A percentile compares a stretch with the other conserved stretches of the same genome.
These are phyloP conservation scores for Semaprochilodus insignis DNA, from an alignment of 2,797 vertebrate genomes.

Conservation along the genomic window DNA sequence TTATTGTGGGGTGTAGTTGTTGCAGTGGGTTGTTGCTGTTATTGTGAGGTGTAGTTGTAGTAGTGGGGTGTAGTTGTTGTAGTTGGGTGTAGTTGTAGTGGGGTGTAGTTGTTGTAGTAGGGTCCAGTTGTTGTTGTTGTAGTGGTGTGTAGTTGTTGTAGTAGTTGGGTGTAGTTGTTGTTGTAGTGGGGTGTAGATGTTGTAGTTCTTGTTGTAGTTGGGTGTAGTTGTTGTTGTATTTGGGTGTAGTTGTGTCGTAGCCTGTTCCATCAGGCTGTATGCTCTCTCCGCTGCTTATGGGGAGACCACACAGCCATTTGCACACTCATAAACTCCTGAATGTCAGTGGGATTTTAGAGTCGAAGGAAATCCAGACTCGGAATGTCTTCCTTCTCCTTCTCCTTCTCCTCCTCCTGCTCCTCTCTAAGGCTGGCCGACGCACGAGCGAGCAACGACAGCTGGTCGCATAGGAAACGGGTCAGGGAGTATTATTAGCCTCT, in stretches of 20 bases:
- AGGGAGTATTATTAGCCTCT: slow-evolving; percentile 24
- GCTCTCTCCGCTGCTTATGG: neutral
- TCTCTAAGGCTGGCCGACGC: neutral
- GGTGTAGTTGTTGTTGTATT: neutral
- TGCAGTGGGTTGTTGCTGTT: too few species aligned
- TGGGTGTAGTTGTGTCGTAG: too few species aligned
- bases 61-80: too few species aligned
- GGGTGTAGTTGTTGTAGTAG: too few species aligned
- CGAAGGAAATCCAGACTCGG: neutral
- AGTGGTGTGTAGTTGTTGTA: too few species aligned
- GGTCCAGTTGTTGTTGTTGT: too few species aligned
- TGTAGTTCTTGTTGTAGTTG: too few species aligned
- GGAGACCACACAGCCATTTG: neutral
- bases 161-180: too few species aligned
- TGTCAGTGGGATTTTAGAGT: neutral
- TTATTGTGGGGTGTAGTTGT: too few species aligned
- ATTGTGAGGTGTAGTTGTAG: too few species aligned
- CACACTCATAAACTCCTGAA: neutral
- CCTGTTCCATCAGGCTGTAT: neutral
- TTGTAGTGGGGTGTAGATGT: too few species aligned
- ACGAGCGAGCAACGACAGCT: slow-evolving; percentile 21
- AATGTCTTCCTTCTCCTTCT: neutral
- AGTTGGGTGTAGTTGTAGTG: too few species aligned
- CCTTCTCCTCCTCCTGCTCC: neutral
- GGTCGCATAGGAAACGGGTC: slow-evolving; percentile 32